Percentiles rank a stretch among this genome's conserved stretches.
These are phyloP conservation scores for Metopia argyrocephala DNA, from an alignment of 2,888 invertebrate species.

Conservation along the genomic window DNA sequence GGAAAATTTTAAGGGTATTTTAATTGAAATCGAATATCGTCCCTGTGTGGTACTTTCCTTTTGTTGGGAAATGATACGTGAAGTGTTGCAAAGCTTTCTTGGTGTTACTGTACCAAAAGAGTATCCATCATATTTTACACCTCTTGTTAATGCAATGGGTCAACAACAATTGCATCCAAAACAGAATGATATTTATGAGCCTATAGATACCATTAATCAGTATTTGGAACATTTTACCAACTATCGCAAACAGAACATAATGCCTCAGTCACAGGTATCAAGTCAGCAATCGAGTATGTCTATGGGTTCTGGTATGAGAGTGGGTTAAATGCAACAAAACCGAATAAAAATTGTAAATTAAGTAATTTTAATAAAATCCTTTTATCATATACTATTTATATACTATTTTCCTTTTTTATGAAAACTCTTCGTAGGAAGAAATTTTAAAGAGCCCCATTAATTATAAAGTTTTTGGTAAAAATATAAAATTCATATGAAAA, in stretches of 20 bases:
- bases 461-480: no score
- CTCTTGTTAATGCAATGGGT: slow-evolving; percentile 74
- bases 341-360: not conserved
- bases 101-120: slow-evolving; percentile 87
- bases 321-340: slow-evolving; percentile 17
- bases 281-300: slow-evolving; percentile 39
- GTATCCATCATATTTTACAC: slow-evolving; percentile 83
- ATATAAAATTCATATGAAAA: no score
- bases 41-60: slow-evolving; percentile 92
- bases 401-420: no score
- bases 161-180: slow-evolving; percentile 75
- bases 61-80: slow-evolving; percentile 94
- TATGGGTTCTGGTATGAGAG: slow-evolving; percentile 54
- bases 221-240: slow-evolving; percentile 95
- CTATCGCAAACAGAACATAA: slow-evolving; percentile 86
- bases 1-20: slow-evolving; percentile 94
- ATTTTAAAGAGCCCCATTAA: no score
- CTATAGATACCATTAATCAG: slow-evolving; percentile 95
- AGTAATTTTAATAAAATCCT: slow-evolving; percentile 27
- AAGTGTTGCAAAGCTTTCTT: slow-evolving; percentile 93
- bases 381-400: no score
- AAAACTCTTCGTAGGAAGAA: no score
- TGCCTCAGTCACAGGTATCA: slow-evolving; percentile 65
- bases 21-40: slow-evolving; percentile 95
- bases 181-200: slow-evolving; percentile 83